These are phyloP conservation scores for Ophioderma brevispina DNA, from an alignment of 35 echinoderm and acorn worm species.

Conservation along the genomic window DNA sequence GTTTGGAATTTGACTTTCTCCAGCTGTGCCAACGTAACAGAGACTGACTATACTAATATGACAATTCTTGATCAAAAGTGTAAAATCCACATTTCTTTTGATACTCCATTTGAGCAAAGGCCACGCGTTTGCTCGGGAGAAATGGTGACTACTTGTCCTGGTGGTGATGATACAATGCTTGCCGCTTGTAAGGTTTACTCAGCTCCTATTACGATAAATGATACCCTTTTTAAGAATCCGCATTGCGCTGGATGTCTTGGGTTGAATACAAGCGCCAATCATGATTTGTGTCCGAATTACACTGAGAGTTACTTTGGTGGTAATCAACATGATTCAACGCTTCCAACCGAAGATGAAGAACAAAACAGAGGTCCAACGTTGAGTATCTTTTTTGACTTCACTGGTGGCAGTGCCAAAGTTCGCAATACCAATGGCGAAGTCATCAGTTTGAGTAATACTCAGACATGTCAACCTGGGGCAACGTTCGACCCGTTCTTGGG, in stretches of 20 bases:
- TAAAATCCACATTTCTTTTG: not conserved
- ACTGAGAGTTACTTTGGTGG: too few species aligned
- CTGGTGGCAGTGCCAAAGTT: not conserved
- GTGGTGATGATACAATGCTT: not conserved
- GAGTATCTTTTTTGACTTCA: not conserved
- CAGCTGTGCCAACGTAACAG: not conserved
- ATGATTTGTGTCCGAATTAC: too few species aligned
- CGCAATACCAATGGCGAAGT: not conserved
- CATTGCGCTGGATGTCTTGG: not conserved
- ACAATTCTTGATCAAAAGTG: not conserved
- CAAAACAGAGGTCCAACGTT: not conserved
- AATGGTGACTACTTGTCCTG: not conserved
- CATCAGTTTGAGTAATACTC: not conserved
- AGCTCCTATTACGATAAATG: not conserved
- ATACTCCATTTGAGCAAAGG: not conserved
- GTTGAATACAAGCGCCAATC: not conserved
- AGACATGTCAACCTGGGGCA: not conserved
- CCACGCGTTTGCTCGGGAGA: not conserved
- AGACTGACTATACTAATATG: not conserved
- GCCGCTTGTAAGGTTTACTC: not conserved
- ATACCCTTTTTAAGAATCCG: not conserved
- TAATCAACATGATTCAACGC: too few species aligned
- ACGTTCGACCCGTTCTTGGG: not conserved
- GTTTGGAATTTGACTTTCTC: not conserved
- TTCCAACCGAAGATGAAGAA: too few species aligned